Conservation (phyloP, 2,888 invertebrate species). For the Thalpophila matura region DNA sequence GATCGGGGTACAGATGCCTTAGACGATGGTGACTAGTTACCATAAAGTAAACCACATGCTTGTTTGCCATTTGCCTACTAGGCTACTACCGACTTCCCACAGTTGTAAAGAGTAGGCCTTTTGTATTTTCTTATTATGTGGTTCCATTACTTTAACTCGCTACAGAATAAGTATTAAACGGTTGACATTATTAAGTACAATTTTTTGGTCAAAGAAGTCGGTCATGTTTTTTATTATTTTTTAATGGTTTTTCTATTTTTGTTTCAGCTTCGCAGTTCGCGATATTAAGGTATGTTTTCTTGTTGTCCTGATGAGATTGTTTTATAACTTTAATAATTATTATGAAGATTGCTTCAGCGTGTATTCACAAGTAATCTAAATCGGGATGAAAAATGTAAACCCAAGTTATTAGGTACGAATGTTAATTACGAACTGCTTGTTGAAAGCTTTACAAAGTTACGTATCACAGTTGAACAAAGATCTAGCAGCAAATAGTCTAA, state of each 20-base stretch:
- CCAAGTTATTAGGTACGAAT: no score
- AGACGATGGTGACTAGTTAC: no score
- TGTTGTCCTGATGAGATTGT: neutral
- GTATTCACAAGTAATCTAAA: no score
- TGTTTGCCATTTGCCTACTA: no score
- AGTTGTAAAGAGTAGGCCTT: neutral
- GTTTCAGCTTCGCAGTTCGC: constrained; percentile 36
- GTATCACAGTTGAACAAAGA: no score
- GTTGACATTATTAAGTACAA: constrained; percentile 59
- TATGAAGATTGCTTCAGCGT: neutral
- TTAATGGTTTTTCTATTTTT: constrained; percentile 34
- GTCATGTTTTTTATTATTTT: constrained; percentile 30
- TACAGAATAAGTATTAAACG: constrained; percentile 58
- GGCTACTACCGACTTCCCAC: no score
- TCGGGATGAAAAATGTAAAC: no score
- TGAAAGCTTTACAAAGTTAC: no score
- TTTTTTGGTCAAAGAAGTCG: constrained; percentile 31
- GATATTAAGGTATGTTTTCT: constrained; percentile 42
- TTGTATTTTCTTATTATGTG: neutral
- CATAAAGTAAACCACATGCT: no score
- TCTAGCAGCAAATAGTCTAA: no score
- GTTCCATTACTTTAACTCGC: constrained; percentile 69
- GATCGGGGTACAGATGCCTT: no score
- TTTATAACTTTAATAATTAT: neutral
- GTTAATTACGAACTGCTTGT: no score